Percentiles rank a stretch among this genome's conserved stretches.
Conservation (phyloP, 2,888 invertebrate genomes). For the Brachyptera putata region DNA sequence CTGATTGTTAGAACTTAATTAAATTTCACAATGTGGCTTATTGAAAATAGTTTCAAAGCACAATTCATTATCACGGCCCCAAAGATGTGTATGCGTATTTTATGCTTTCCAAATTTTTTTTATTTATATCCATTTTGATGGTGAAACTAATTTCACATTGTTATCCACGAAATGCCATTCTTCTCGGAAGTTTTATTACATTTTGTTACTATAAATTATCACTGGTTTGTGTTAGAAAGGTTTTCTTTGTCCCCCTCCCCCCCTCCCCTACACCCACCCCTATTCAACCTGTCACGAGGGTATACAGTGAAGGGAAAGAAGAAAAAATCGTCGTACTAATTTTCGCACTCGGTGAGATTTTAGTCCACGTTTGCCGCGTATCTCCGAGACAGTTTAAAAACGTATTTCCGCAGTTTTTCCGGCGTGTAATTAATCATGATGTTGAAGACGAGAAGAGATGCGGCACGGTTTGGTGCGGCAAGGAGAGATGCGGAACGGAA, state of each 20-base stretch:
- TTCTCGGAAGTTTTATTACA: constrained; percentile 4
- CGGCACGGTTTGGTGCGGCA: no score
- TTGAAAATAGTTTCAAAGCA: constrained; percentile 9
- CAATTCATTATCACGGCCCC: constrained; percentile 7
- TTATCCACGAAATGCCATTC: constrained; percentile 12
- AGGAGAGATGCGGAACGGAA: no score
- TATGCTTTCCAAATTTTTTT: not conserved
- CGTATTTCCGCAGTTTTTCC: no score
- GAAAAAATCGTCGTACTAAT: constrained; percentile 4
- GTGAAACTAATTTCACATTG: constrained; percentile 5
- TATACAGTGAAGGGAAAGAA: not conserved
- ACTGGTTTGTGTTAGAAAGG: not conserved
- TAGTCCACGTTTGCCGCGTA: no score
- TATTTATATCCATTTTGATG: not conserved
- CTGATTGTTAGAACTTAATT: constrained; percentile 12
- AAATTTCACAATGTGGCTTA: not conserved
- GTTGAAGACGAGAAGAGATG: no score
- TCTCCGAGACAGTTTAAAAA: no score
- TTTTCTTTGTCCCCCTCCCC: not conserved
- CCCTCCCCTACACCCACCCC: not conserved
- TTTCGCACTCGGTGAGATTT: not conserved
- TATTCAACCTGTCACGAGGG: not conserved
- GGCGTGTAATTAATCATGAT: no score
- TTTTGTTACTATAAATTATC: constrained; percentile 13
- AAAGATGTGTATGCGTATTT: not conserved